Base-by-base conservation (phyloP, 2,888 invertebrate species). In the Agrochola litura region DNA sequence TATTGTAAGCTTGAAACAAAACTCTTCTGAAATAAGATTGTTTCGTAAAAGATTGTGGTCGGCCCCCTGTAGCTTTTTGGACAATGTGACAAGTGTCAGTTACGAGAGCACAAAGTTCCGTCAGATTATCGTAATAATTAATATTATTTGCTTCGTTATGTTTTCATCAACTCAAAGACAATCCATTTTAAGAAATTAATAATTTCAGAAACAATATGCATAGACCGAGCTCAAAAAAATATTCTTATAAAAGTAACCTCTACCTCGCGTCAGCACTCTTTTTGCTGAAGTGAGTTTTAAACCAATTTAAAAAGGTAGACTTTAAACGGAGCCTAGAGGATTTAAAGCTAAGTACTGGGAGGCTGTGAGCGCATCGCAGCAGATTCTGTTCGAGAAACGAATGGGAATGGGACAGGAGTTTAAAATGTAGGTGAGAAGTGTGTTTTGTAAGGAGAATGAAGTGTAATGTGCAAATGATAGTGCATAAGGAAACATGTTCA, bases 291-390 rank as follows among this genome's bases (percentile, higher is more conserved):
- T 58, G 60, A 65, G 69, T 64, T 85, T 77, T 56, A 76, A 82
- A 76, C 76, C 72, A 70, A 84, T 82, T 82, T 87, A 56, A 82
- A 87, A 87, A 65, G 73, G 77, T 75, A 77, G 43, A 75, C 72
- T 86, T 86, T 84, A 77, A 86, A 77, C 71, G 75, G 58, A 58
- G 43, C 64, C 25, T 74, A 49, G 66, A 41, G 68, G 77, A 77
- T 85, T 81, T 78, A 54, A n/a, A 54, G 52, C 56, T 72, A 70
- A 81, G 84, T 77, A 76, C 41, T 63, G 61, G 5, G n/a, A 46
- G 52, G 46, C 58, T 63, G 71, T 25, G 52, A 65, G 49, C 71
- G 52, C 41, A 49, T 72, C 67, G n/a, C 58, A 64, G 73, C 54
- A 43, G 76, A 66, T 58, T 70, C 37, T 16, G 64, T 61, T 54